Base-by-base conservation (phyloP, 2,888 invertebrate genomes). In the Lacanobia oleracea region DNA sequence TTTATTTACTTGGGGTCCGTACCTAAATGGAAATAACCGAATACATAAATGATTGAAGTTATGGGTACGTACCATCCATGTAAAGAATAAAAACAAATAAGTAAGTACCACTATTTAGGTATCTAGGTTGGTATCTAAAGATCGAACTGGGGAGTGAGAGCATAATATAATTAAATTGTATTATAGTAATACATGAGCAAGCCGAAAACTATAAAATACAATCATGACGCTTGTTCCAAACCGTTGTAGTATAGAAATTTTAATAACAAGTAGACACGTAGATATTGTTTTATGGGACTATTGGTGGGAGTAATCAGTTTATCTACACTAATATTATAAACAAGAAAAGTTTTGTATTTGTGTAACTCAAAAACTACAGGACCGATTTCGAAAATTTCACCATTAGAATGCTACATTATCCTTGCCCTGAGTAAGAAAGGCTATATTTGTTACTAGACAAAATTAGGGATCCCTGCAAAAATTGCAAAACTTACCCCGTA, bases 1-100 rank as follows among this genome's bases (percentile, higher is more conserved):
- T 77, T 61, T 43, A 71, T 72, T 77, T 45, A 75, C 54, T 77
- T 50, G 40, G n/a, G 43, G 14, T 45, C 37, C 37, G 12, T 60
- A 43, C 40, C 12, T n/a, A 27, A 51, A 67, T 48, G 21, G 23
- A 53, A 71, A 63, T 27, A 64, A 71, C 54, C 64, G 16, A 45
- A 56, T 59, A 59, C 4, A 23, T 59, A 21, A 60, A 60, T 54
- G 12, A 60, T 54, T 54, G 1, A 53, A 64, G 53, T n/a, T n/a
- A n/a, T n/a, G n/a, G n/a, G n/a, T n/a, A n/a, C n/a, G n/a, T n/a
- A n/a, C n/a, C 50, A 59, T 16, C 7, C 12, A 43, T 43, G 3
- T 14, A 43, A 43, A 48, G 12, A 63, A 56, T 16, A 43, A 16
- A 40, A 48, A 43, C 21, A 18, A 48, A 40, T n/a, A n/a, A n/a